Percentiles rank a stretch among this genome's conserved stretches.
Conservation (phyloP, 2,113 vertebrate genomes). For the Tychaedon coryphoeus region DNA sequence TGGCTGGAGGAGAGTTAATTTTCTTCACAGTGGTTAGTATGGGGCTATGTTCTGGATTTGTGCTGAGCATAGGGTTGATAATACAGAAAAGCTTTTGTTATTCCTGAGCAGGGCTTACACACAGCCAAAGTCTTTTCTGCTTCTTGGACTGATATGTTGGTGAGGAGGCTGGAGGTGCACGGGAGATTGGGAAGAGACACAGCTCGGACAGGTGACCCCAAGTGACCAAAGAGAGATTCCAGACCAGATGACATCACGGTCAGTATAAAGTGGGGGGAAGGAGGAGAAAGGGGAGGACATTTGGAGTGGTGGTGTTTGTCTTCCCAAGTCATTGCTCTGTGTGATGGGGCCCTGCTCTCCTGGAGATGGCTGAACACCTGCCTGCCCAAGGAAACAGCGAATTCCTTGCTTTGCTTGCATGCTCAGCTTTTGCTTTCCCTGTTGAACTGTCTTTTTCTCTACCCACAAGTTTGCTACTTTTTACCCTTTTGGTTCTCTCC, state of each 20-base stretch:
- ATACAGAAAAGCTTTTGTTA: not conserved
- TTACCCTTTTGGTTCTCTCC: not conserved
- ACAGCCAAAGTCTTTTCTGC: not conserved
- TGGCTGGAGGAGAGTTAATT: not conserved
- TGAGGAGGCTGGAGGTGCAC: accelerated
- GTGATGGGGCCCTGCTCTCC: not conserved
- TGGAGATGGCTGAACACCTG: not conserved
- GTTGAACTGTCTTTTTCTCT: not conserved
- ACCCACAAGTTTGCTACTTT: not conserved
- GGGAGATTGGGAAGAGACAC: not conserved
- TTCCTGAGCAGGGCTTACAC: not conserved
- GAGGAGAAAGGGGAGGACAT: not conserved
- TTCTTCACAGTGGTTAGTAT: not conserved
- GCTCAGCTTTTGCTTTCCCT: not conserved
- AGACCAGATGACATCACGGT: not conserved
- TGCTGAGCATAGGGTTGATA: not conserved
- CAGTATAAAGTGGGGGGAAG: not conserved
- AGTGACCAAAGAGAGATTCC: not conserved
- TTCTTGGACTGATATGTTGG: not conserved
- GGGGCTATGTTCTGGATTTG: not conserved
- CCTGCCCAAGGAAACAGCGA: not conserved
- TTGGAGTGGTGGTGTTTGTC: not conserved
- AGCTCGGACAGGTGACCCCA: not conserved
- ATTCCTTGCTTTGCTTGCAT: not conserved
- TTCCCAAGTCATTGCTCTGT: not conserved